Conservation (phyloP, 2,113 vertebrate species). For the Sander lucioperca region DNA sequence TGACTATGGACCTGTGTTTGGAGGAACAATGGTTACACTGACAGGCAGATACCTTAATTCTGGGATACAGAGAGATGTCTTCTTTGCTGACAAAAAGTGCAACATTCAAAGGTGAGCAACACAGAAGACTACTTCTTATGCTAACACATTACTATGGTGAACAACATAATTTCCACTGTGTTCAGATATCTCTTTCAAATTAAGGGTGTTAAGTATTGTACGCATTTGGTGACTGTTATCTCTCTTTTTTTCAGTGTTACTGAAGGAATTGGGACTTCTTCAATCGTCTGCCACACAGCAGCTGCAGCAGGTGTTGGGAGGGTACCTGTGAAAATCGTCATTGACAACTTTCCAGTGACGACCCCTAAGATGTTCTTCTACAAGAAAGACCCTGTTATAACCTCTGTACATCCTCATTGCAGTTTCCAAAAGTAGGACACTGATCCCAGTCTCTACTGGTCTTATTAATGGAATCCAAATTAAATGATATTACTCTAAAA, state of each 20-base stretch:
- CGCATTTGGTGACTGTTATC: neutral
- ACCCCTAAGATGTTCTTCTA: conserved; percentile 85
- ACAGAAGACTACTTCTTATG: neutral
- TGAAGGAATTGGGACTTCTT: conserved; percentile 54
- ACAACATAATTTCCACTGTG: neutral
- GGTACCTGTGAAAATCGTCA: conserved; percentile 77
- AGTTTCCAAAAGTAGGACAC: conserved; percentile 81
- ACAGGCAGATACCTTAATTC: conserved; percentile 84
- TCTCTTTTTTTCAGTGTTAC: conserved; percentile 53
- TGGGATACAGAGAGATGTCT: conserved; percentile 83
- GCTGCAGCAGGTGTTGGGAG: conserved; percentile 30
- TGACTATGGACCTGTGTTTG: conserved; percentile 86
- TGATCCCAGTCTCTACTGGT: neutral
- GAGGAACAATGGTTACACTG: conserved; percentile 89
- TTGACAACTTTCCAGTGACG: conserved; percentile 83
- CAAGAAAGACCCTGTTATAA: conserved; percentile 85
- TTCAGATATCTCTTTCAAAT: neutral
- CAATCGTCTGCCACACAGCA: conserved; percentile 74
- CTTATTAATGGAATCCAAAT: conserved; percentile 4
- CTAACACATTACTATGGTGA: neutral
- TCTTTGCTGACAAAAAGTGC: conserved; percentile 84
- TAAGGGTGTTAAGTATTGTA: neutral
- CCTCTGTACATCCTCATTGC: conserved; percentile 84
- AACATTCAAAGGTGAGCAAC: conserved; percentile 72
- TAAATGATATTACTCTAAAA: neutral